Evolutionary conservation across 2,797 vertebrate genomes (phyloP), one percentile per base, ranked within the genome.

Genomic region (Poeciliopsis paucimaculata): DNA sequence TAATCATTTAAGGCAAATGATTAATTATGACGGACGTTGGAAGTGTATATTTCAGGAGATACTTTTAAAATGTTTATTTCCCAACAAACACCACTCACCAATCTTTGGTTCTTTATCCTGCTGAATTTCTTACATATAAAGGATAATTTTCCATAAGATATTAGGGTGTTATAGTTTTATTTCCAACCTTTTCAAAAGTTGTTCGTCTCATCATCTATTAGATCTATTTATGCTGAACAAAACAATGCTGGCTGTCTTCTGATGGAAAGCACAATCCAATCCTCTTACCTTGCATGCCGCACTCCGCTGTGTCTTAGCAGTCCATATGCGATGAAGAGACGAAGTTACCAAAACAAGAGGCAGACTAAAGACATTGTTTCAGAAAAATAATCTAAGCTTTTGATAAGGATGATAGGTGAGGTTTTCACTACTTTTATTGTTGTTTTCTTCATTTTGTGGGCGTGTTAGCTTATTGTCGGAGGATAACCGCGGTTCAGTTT

Each of bases 221-320:
- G 47, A 51, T 31, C 18, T 73, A 6, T 73, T 73, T 36, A 18
- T 23, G 46, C 10, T 12, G 28, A 15, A 49, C 18, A 10, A 39
- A 66, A 7, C 18, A 51, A 49, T 36, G 20, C 47, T 51, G 15
- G 9, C 16, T 20, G 31, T 73, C 46, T 49, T 11, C 23, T 49
- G 31, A 49, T 31, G 46, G 23, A 34, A 49, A 49, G 46, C 10
- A 18, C 41, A 66, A 72, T 46, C 39, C 28, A 85, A 87, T 89
- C 88, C 85, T 91, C 89, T 87, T 81, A 87, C 23, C 18, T 2
- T 23, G 51, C 73, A 71, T 75, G 81, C 51, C 28, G 73, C 76
- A 85, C 89, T 86, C 87, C 80, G 8, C 81, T 36, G 28, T 64
- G 82, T 88, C 86, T 86, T 90, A 80, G 77, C 84, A 73, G 51